Percentiles rank a stretch among this genome's conserved stretches.
These are phyloP conservation scores for Paramormyrops kingsleyae DNA, from an alignment of 2,113 vertebrate species.

Conservation along the genomic window DNA sequence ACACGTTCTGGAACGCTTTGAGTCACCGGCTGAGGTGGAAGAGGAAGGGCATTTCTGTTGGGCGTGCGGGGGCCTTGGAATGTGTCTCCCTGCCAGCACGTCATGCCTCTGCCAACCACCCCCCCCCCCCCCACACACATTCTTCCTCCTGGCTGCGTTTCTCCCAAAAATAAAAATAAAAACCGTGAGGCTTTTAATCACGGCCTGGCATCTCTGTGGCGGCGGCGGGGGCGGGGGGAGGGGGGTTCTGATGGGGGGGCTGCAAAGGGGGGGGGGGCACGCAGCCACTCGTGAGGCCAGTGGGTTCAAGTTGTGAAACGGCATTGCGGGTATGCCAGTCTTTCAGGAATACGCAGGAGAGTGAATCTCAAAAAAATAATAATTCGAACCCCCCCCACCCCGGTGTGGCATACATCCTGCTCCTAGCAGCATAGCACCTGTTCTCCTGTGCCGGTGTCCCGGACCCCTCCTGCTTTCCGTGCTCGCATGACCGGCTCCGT, in stretches of 20 bases:
- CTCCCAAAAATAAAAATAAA: slow-evolving; percentile 9
- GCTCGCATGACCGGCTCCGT: neutral
- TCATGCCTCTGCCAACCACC: neutral
- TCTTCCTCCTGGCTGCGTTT: neutral
- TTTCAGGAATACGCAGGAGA: neutral
- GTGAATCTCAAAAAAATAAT: neutral
- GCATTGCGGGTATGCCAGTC: neutral
- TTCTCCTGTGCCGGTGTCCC: neutral
- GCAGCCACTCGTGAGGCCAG: slow-evolving; percentile 4
- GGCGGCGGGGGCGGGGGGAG: neutral
- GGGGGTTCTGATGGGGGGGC: neutral
- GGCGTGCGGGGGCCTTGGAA: neutral
- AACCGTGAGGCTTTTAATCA: slow-evolving; percentile 16
- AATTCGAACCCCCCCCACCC: neutral
- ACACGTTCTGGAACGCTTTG: slow-evolving; percentile 8
- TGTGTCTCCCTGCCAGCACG: neutral
- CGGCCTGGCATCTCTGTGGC: neutral
- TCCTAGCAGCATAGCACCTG: neutral
- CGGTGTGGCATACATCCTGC: neutral
- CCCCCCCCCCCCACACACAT: neutral
- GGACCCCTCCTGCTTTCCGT: neutral
- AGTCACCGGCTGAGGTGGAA: slow-evolving; percentile 9
- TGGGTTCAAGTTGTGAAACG: neutral
- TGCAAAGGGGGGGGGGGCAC: neutral
- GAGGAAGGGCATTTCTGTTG: slow-evolving; percentile 5